A percentile compares a stretch with the other conserved stretches of the same genome.
Evolutionary conservation across 2,113 vertebrate species (phyloP).

Genomic region (Equus przewalskii): DNA sequence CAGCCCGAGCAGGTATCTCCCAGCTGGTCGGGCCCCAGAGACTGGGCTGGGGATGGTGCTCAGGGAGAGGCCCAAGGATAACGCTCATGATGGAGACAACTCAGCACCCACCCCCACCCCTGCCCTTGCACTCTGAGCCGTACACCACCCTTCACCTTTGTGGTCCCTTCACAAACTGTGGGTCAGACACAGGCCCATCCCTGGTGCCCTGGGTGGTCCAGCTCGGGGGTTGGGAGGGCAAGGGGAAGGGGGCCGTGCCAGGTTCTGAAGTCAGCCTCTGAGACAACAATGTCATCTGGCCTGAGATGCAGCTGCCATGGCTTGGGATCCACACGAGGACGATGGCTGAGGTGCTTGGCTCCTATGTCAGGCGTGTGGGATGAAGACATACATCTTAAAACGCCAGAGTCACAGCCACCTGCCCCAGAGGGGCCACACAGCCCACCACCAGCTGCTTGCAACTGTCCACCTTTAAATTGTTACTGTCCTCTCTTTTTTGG

Average conservation of each 20-base stretch:
- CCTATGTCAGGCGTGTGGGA: rapidly evolving
- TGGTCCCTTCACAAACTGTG: neutral
- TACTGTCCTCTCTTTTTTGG: neutral
- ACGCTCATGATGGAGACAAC: neutral
- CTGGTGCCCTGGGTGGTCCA: neutral
- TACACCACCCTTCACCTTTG: neutral
- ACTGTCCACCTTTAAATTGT: neutral
- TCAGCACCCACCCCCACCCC: neutral
- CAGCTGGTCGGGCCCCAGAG: neutral
- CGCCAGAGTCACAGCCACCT: neutral
- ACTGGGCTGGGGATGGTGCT: neutral
- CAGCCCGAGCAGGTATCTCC: neutral
- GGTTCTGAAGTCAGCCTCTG: neutral
- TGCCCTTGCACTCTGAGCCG: neutral
- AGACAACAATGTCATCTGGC: neutral
- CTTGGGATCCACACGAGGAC: too few species aligned
- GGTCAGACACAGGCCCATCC: neutral
- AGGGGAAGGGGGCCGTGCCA: too few species aligned
- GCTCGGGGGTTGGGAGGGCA: neutral
- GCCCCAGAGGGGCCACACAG: neutral
- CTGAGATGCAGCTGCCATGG: neutral
- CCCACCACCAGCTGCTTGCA: rapidly evolving
- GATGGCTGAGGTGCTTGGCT: neutral
- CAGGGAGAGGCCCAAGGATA: too few species aligned
- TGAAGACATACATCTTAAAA: neutral